phyloP scores from a whole-genome alignment of 2,113 vertebrate species.

The Aphelocoma coerulescens region DNA sequence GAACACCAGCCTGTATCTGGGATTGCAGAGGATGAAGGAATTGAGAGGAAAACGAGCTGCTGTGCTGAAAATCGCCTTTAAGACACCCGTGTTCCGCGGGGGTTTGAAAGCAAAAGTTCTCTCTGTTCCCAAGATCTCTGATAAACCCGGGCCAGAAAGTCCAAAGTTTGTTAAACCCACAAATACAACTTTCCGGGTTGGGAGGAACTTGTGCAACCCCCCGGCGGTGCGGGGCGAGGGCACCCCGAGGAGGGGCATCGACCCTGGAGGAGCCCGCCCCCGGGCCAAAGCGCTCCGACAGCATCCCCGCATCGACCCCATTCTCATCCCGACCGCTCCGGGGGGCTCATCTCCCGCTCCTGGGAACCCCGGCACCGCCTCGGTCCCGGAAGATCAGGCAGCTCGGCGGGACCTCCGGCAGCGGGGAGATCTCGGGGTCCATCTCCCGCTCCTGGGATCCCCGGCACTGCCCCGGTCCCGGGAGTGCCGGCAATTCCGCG shows the following conservation, averaged over 20 bases:
- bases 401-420: not conserved
- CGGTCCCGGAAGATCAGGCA: not conserved
- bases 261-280: not conserved
- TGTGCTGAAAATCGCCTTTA: not conserved
- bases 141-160: not conserved
- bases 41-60: not conserved
- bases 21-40: not conserved
- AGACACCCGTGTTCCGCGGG: not conserved
- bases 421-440: not conserved
- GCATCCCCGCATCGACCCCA: not conserved
- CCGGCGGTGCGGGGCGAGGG: not conserved
- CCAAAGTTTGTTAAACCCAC: slow-evolving; percentile 32
- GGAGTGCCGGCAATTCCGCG: not conserved
- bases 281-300: not conserved
- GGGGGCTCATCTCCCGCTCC: not conserved
- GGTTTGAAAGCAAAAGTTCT: not conserved
- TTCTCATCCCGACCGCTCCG: not conserved
- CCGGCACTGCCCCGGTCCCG: not conserved
- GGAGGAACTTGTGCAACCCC: not conserved
- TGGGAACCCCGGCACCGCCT: not conserved
- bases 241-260: not conserved
- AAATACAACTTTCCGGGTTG: not conserved
- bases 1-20: not conserved
- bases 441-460: not conserved
- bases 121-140: not conserved